A percentile compares a stretch with the other conserved stretches of the same genome.
Conservation (phyloP, 1,140 invertebrate genomes). For the Drosophila pseudoobscura region DNA sequence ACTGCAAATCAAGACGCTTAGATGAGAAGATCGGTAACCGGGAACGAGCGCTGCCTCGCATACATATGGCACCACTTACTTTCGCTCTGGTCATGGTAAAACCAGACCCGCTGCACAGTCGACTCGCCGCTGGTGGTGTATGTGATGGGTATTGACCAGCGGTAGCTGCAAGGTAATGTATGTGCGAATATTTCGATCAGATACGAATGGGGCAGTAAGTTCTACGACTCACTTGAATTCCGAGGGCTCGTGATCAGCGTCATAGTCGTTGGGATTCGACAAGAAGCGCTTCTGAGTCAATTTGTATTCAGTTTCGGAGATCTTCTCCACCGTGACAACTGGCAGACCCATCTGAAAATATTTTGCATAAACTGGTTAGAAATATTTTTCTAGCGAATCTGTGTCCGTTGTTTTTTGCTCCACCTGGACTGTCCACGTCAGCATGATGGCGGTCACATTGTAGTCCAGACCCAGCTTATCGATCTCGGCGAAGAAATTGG, state of each 20-base stretch:
- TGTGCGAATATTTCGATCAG: conserved; percentile 62
- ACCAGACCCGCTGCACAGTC: conserved; percentile 79
- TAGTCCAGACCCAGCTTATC: conserved; percentile 79
- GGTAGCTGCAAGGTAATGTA: conserved; percentile 86
- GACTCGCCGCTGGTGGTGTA: conserved; percentile 86
- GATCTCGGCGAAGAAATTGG: conserved; percentile 89
- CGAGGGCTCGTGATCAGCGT: conserved; percentile 84
- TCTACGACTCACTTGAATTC: conserved; percentile 85
- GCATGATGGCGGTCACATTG: conserved; percentile 89
- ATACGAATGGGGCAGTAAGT: conserved; percentile 29
- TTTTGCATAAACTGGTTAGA: conserved; percentile 27
- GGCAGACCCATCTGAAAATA: conserved; percentile 94
- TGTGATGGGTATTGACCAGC: conserved; percentile 93
- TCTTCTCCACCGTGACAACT: conserved; percentile 86
- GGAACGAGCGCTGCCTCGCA: conserved; percentile 17
- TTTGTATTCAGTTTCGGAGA: conserved; percentile 84
- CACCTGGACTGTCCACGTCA: conserved; percentile 91
- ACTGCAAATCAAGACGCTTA: conserved; percentile 48
- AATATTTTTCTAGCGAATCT: conserved; percentile 1
- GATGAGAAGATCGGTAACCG: not conserved
- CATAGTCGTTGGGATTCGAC: conserved; percentile 85
- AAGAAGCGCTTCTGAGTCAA: conserved; percentile 91
- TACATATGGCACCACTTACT: conserved; percentile 62
- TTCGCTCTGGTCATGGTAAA: conserved; percentile 71
- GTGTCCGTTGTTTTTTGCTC: not conserved